phyloP scores from a whole-genome alignment of 2,113 vertebrate species.

The Lamprotornis superbus region DNA sequence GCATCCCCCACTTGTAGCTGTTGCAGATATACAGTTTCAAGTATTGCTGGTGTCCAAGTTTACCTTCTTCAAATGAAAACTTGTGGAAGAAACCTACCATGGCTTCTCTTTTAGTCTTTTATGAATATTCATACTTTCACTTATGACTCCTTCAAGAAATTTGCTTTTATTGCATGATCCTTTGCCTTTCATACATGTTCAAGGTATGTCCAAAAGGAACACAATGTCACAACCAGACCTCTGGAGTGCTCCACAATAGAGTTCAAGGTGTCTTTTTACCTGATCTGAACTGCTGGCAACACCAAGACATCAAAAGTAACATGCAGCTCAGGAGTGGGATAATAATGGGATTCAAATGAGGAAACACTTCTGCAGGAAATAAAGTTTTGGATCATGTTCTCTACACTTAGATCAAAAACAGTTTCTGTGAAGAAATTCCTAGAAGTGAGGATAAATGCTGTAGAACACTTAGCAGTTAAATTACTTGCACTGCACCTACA shows the following conservation, averaged over 20 bases:
- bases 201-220: background rate
- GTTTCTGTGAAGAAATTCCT: background rate
- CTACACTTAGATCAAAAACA: background rate
- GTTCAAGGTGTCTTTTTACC: background rate
- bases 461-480: background rate
- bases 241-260: fast-evolving
- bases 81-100: background rate
- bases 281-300: background rate
- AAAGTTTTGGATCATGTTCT: background rate
- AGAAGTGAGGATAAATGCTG: background rate
- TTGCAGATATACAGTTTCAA: background rate
- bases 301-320: background rate
- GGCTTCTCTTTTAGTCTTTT: background rate
- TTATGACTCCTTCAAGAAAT: background rate
- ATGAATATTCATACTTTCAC: background rate
- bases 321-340: background rate
- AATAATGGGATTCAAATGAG: background rate
- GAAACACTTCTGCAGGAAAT: background rate
- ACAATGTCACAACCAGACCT: background rate
- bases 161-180: background rate
- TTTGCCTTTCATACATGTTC: background rate
- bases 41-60: background rate
- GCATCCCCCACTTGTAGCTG: background rate
- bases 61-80: background rate
- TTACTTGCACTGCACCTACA: background rate